Conservation (phyloP, 2,888 invertebrate species). For the Aporophyla lueneburgensis region DNA sequence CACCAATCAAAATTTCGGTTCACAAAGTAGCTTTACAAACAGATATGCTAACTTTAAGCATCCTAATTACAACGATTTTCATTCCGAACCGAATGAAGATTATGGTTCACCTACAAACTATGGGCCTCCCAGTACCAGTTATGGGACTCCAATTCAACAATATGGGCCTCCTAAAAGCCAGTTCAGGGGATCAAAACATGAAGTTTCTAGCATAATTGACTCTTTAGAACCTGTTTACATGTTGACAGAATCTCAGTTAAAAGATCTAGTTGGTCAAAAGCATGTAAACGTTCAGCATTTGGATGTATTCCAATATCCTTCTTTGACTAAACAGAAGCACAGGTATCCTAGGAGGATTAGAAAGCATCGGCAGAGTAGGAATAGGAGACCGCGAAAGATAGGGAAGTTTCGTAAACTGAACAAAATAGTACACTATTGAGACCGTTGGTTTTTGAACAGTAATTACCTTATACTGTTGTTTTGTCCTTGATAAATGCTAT, state of each 20-base stretch:
- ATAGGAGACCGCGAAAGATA: constrained; percentile 37
- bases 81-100: constrained; percentile 37
- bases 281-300: constrained; percentile 84
- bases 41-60: constrained; percentile 52
- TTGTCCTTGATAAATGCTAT: neutral
- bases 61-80: constrained; percentile 56
- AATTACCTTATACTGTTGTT: too few species aligned
- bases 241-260: constrained; percentile 83
- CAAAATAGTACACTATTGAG: constrained; percentile 40
- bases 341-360: constrained; percentile 74
- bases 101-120: constrained; percentile 43
- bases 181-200: constrained; percentile 30
- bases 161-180: constrained; percentile 48
- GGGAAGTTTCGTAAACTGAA: constrained; percentile 54
- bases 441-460: neutral
- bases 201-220: constrained; percentile 56
- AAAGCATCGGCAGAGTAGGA: constrained; percentile 34
- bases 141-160: constrained; percentile 25
- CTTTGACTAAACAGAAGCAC: constrained; percentile 65
- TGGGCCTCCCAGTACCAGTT: constrained; percentile 44
- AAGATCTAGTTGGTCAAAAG: constrained; percentile 78
- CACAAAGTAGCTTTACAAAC: constrained; percentile 41
- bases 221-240: constrained; percentile 84
- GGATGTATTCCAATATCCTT: constrained; percentile 77
- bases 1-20: constrained; percentile 27